These are phyloP conservation scores for Oscheius sp. DNA, from an alignment of 2,888 invertebrate species.

Conservation along the genomic window DNA sequence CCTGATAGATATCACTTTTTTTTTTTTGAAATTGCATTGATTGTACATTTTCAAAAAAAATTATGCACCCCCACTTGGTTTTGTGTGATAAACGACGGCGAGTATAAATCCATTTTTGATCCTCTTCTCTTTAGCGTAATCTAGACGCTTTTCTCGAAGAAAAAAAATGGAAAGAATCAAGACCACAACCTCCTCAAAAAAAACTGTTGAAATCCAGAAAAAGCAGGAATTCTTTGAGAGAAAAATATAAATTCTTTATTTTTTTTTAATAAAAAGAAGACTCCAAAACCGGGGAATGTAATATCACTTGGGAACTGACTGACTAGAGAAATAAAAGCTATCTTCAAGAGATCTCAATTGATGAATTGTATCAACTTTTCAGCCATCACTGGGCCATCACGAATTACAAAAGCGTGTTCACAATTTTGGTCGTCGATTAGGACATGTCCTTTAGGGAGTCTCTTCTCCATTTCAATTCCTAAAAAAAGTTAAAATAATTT, in stretches of 20 bases:
- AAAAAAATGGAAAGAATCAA: background rate
- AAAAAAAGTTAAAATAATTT: background rate
- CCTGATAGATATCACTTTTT: no score
- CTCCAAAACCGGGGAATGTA: background rate
- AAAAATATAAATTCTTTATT: no score
- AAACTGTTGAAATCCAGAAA: no score
- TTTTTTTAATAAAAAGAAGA: background rate
- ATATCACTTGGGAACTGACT: background rate
- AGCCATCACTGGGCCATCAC: conserved; percentile 58
- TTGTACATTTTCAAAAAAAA: no score
- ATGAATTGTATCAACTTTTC: conserved; percentile 49
- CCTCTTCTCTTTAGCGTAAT: no score
- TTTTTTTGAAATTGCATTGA: no score
- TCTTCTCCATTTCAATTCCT: conserved; percentile 40
- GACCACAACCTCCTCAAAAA: no score
- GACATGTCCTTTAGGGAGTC: conserved; percentile 49
- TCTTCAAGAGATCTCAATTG: background rate
- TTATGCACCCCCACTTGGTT: no score
- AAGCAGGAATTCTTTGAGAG: no score
- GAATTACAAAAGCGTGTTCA: conserved; percentile 62
- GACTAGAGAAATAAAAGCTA: background rate
- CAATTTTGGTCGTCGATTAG: conserved; percentile 54
- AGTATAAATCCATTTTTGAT: no score
- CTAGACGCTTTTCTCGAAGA: no score
- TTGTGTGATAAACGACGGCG: no score